Base-by-base conservation (phyloP, 1,140 invertebrate genomes). In the Druon quercuslanigerum region DNA sequence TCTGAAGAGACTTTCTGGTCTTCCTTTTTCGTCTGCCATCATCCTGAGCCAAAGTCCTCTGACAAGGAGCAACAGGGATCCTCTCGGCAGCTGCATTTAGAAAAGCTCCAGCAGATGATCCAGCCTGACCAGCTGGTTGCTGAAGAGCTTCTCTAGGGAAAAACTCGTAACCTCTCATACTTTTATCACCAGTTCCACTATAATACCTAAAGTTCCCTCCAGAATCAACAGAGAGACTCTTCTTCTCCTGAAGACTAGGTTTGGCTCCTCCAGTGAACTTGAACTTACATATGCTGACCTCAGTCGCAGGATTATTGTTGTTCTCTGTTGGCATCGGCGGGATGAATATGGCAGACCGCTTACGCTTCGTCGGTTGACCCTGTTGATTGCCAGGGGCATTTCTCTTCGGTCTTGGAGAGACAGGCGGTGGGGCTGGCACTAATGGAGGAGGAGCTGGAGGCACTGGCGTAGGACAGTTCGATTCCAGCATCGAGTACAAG, bases 211-310 rank as follows among this genome's bases (percentile, higher is more conserved):
- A 96, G 84, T 96, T 97, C 0, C 96, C 96, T 3, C 95, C 96
- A 0, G 96, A 95, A 87, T 97, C 96, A 2, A 97, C 96, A 0
- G 96, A 97, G 0, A 97, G 91, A 93, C 96, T 97, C 88, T 97
- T 97, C 90, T 97, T 97, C 84, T 98, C 96, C 87, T 97, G 96
- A 46, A 97, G 88, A 70, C 94, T 95, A 0, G 97, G 97, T 78
- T 96, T 96, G 40, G 96, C 95, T 0, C 97, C 96, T 6, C 96
- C 96, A 0, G 96, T 97, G 86, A 98, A 97, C 87, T 98, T 98
- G 85, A 98, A 98, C 86, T 97, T 98, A 87, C 97, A 97, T 86
- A 97, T 98, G 88, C 96, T 97, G 56, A 96, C 95, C 88, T 96
- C 95, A 0, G 95, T 95, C 0, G 95, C 94, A 0, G 95, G 95